Percentiles rank a stretch among this genome's conserved stretches.
phyloP scores from a whole-genome alignment of 2,888 invertebrate species.

The Acanthosepion lycidas region DNA sequence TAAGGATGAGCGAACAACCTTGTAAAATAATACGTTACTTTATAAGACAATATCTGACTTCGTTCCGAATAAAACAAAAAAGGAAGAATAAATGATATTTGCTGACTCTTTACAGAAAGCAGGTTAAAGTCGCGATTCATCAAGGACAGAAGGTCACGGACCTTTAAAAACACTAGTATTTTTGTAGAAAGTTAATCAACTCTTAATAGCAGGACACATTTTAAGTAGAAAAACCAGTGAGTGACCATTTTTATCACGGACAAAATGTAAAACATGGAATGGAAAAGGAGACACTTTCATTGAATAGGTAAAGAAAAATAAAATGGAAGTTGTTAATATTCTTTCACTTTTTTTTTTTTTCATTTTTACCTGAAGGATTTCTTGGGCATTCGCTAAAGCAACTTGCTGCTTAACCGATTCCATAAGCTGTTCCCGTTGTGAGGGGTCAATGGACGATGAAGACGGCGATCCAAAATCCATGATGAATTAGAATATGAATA shows the following conservation, averaged over 20 bases:
- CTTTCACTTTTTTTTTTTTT: not conserved
- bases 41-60: no score
- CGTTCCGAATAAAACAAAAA: no score
- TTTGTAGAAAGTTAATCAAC: not conserved
- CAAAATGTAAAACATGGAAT: not conserved
- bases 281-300: not conserved
- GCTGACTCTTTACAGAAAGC: no score
- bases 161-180: not conserved
- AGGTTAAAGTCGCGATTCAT: not conserved
- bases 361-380: slow-evolving; percentile 84
- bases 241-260: not conserved
- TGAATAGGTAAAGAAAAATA: not conserved
- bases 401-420: slow-evolving; percentile 96
- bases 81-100: no score
- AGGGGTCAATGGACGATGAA: slow-evolving; percentile 21
- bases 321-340: not conserved
- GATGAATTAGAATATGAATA: not conserved
- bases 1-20: no score
- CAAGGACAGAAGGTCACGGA: slow-evolving; percentile 4
- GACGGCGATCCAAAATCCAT: slow-evolving; percentile 45
- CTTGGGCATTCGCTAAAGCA: slow-evolving; percentile 93
- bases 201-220: not conserved
- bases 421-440: slow-evolving; percentile 79
- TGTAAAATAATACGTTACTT: no score
- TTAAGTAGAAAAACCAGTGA: not conserved